phyloP scores from a whole-genome alignment of 2,113 vertebrate species.

The Brachionichthys hirsutus region DNA sequence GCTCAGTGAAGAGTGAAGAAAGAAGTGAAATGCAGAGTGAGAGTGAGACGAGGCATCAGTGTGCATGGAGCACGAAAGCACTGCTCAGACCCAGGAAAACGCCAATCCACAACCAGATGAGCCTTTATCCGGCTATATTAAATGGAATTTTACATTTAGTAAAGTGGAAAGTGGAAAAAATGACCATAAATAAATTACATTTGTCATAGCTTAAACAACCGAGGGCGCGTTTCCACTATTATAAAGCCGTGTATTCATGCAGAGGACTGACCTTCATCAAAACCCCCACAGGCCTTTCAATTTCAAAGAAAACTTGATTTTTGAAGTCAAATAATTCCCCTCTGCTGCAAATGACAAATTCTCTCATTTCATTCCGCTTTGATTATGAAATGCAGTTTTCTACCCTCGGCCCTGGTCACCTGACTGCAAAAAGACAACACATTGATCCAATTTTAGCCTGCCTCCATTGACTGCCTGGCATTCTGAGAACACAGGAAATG shows the following conservation, averaged over 20 bases:
- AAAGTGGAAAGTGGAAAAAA: background rate
- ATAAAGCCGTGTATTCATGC: background rate
- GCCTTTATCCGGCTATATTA: background rate
- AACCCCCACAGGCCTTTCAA: no score
- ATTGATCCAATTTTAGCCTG: background rate
- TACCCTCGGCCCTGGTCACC: background rate
- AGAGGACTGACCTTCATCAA: background rate
- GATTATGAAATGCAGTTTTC: no score
- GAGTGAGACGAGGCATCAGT: no score
- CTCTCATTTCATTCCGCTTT: no score
- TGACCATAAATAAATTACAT: no score
- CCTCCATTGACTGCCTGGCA: background rate
- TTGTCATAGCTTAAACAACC: background rate
- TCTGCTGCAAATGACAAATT: no score
- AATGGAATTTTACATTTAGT: background rate
- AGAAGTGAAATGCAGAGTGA: no score
- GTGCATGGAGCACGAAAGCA: background rate
- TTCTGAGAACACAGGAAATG: no score
- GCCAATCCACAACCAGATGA: background rate
- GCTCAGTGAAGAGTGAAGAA: conserved; percentile 7
- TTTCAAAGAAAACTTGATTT: no score
- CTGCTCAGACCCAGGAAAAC: background rate
- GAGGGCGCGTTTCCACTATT: background rate
- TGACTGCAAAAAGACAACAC: background rate
- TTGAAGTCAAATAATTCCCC: no score